Percentiles rank a stretch among this genome's conserved stretches.
Conservation (phyloP, 2,888 invertebrate species). For the Xanthorhoe spadicearia region DNA sequence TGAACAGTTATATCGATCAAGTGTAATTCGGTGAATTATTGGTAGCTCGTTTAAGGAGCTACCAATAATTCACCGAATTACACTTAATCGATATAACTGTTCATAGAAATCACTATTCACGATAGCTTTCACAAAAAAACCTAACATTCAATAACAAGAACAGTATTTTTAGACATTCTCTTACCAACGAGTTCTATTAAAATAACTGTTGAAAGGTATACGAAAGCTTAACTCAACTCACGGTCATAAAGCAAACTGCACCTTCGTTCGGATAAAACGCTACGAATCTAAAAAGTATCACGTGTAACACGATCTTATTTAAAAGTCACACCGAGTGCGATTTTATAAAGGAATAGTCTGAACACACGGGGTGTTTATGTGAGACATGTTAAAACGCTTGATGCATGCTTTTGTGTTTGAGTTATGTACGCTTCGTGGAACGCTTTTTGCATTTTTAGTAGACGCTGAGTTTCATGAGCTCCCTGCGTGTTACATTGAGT, state of each 20-base stretch:
- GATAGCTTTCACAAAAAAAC: neutral
- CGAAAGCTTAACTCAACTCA: conserved; percentile 9
- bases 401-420: conserved; percentile 55
- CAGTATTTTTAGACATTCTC: neutral
- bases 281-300: conserved; percentile 50
- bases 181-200: conserved; percentile 13
- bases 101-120: too few relatives aligned
- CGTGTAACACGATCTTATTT: conserved; percentile 70
- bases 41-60: too few relatives aligned
- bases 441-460: conserved; percentile 42
- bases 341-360: conserved; percentile 60
- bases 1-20: too few relatives aligned
- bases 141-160: conserved; percentile 1
- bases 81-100: too few relatives aligned
- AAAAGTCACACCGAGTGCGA: conserved; percentile 69
- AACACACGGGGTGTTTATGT: conserved; percentile 39
- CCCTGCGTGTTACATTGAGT: conserved; percentile 10
- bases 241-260: conserved; percentile 19
- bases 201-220: conserved; percentile 14
- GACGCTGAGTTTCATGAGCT: conserved; percentile 24
- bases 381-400: conserved; percentile 47
- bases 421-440: conserved; percentile 47
- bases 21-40: too few relatives aligned
- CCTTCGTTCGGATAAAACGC: conserved; percentile 14
- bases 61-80: too few relatives aligned